Base-by-base conservation (phyloP, 2,113 vertebrate genomes). In the Atractosteus spatula region DNA sequence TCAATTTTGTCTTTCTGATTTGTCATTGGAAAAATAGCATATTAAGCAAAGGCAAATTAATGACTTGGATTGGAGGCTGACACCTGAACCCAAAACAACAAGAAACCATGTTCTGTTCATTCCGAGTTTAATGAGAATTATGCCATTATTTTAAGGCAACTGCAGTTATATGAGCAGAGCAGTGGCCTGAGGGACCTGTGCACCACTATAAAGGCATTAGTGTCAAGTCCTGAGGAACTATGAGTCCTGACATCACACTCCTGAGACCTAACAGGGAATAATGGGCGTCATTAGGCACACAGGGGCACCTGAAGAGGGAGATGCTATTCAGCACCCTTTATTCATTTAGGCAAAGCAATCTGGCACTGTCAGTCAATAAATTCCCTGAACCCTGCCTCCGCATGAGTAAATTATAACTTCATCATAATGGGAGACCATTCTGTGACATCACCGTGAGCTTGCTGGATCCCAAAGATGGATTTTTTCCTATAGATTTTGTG, bases 281-380 rank as follows among this genome's bases (percentile, higher is more conserved):
- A 81, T 79, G 72, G 75, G 77, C 42, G 70, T 75, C 73, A 67
- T 65, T 59, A 68, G 61, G 41, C 66, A 66, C 76, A 61, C 4
- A 73, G 68, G 72, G 81, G 8, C 43, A 81, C 78, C 72, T 78
- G 79, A 74, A 65, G 62, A 71, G 16, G 61, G 54, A 66, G 70
- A 45, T 69, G 74, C 83, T 81, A 70, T 78, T 83, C 71, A 47
- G 75, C 78, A 72, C 68, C 68, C 54, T 56, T 74, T 75, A 81
- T 83, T 78, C 80, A 78, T 80, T 79, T 71, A 81, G 82, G 82
- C 80, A 86, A 80, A 79, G 74, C 80, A 89, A 82, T 88, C 76
- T 82, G 71, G 78, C 85, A 3, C 77, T 88, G 83, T 81, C 79
- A 76, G 70, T 85, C 79, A 81, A 69, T 75, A 55, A 29, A 29